Evolutionary conservation across 1,140 invertebrate species (phyloP), one percentile per base, ranked within the genome.

Genomic region (Meloidogyne hapla): DNA sequence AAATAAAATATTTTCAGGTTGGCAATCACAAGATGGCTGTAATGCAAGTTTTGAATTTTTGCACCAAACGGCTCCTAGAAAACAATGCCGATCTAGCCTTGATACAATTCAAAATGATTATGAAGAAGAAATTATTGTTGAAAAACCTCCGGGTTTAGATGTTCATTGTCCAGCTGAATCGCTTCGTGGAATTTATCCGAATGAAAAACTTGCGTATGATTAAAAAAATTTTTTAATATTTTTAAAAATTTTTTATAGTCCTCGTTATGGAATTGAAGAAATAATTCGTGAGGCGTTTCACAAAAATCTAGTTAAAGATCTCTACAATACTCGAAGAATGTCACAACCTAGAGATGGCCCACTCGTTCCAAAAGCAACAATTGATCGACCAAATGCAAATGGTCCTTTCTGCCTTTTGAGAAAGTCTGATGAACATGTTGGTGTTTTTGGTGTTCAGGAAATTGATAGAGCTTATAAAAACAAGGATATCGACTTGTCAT

Each of bases 401-500:
- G 84, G 85, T 3, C 85, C 85, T 8, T 74, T 69, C 28, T 80
- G 80, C 28, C 21, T 86, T 9, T 71, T 81, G 42, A 74, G 77
- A 2, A 61, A 78, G 25, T 26, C 45, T 0, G 82, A 79, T 18
- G 84, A 86, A 71, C 85, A 86, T 61, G 83, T 81, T 62, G 56
- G 65, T 6, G 70, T 74, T 13, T 86, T 76, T 68, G 74, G 81
- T 2, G 75, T 80, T 18, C 75, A 83, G 45, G 85, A 86, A 72
- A 82, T 86, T n/a, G 85, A 86, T 68, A 42, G 83, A 48, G 85
- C 83, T 1, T 74, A 78, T 65, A 86, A 86, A 56, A 78, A 76
- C 64, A 80, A 79, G 26, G 77, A 86, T 21, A 45, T 87, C 1
- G 70, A 83, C 61, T 61, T 75, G 2, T 79, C 69, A 0, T 86